Evolutionary conservation across 2,888 invertebrate species (phyloP).

Genomic region (Stenotaenia linearis): DNA sequence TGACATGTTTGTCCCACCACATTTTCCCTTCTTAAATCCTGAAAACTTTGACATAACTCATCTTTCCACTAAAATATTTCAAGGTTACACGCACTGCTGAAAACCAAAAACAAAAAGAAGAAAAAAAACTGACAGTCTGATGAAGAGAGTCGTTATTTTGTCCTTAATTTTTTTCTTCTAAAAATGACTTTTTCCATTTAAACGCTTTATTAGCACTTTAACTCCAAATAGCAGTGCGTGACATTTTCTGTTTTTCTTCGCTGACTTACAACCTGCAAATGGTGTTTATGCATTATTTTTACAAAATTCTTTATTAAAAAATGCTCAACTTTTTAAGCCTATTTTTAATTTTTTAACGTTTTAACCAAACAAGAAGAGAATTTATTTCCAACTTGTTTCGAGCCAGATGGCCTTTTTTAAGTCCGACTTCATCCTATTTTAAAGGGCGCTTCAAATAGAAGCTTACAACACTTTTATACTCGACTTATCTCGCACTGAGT

Average conservation of each 20-base stretch:
- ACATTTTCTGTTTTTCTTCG: background rate
- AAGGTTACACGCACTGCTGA: background rate
- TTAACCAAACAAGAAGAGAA: background rate
- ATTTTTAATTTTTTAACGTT: background rate
- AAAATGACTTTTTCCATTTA: slow-evolving; percentile 1
- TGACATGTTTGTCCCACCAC: no score
- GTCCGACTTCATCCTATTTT: background rate
- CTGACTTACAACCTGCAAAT: slow-evolving; percentile 5
- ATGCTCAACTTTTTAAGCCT: background rate
- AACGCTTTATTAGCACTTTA: slow-evolving; percentile 15
- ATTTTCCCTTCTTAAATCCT: no score
- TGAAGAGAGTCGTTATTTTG: slow-evolving; percentile 12
- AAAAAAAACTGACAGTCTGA: background rate
- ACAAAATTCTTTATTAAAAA: background rate
- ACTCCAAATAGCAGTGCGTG: slow-evolving; percentile 1
- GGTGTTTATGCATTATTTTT: slow-evolving; percentile 3
- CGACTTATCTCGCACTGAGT: background rate
- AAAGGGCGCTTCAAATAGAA: background rate
- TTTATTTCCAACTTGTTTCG: background rate
- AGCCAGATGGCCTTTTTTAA: background rate
- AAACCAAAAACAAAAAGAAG: background rate
- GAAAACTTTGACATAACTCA: background rate
- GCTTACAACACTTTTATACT: slow-evolving; percentile 4
- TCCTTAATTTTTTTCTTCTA: slow-evolving; percentile 8
- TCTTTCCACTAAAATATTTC: background rate